Evolutionary conservation across 1,140 invertebrate genomes (phyloP), one percentile per base, ranked within the genome.

Genomic region (Drosophila pachea): DNA sequence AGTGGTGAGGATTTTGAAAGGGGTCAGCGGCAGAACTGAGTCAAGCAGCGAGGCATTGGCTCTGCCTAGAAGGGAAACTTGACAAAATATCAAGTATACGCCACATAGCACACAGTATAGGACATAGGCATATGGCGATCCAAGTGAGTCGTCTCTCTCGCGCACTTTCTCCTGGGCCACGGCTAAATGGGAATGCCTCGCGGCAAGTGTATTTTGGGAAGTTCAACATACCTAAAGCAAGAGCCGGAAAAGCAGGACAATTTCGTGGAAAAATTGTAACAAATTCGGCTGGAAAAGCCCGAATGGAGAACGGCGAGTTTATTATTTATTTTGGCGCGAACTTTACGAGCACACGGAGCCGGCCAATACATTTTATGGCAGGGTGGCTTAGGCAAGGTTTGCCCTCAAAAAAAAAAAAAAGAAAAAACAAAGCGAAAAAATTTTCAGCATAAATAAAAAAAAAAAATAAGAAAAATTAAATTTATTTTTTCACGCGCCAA

Each of bases 401-500:
- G 33, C 52, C 45, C 48, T 22, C 40, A 43, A 47, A 68, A 59
- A 12, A 22, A 33, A 47, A 22, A 9, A 32, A 60, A 32, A 60
- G 7, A 50, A 33, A 42, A 31, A 22, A 48, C 16, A n/a, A 49
- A 22, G 22, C n/a, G 22, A 22, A 22, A 3, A 3, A 22, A 22
- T 22, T 33, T 36, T 6, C 9, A 12, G 36, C 42, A 49, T 54
- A 43, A 33, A 35, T 33, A 14, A 14, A 55, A 43, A 66, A 81
- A 60, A 73, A 68, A 38, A 36, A n/a, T 8, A 56, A 45, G 61
- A 82, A 65, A 76, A 72, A 76, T 70, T 86, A 73, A 86, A 86
- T 86, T 86, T 86, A 86, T 81, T 77, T 84, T 84, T 86, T 86
- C 82, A 86, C 81, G 76, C 81, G 75, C 81, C 81, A 86, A 86